Base-by-base conservation (phyloP, 2,888 invertebrate species). In the Tetrapedia diversipes region DNA sequence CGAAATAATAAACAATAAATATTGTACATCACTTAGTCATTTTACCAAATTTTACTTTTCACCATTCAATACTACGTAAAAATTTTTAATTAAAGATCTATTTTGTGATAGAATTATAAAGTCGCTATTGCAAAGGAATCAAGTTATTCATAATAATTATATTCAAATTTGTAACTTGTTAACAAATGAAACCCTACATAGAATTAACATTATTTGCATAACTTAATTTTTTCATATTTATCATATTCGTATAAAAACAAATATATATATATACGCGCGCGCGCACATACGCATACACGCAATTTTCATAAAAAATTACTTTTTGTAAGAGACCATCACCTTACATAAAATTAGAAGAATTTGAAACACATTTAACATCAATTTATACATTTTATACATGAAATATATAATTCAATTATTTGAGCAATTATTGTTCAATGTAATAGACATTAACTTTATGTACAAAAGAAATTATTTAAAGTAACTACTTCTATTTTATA, bases 1-100 rank as follows among this genome's bases (percentile, higher is more conserved):
- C 72, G 51, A 69, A 83, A 79, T 68, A 83, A 83, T 83, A 83
- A 83, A 82, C 39, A 68, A 70, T 60, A 77, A 77, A 76, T 59
- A 59, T 68, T 39, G 72, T 22, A 67, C 22, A 43, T 66, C 29
- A 67, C 54, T 54, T 32, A 34, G 24, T 61, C 76, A 60, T 71
- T 71, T 63, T 53, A 19, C 29, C 24, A 39, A 71, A 45, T 47
- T 54, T 66, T 29, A 49, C 7, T 56, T 67, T 29, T 41, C 37
- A 41, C 34, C 29, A 32, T 45, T 47, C 32, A 41, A 27, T 34
- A 16, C 8, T 37, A 11, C 4, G 11, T 53, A 11, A 7, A 43
- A 19, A 43, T 16, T 41, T n/a, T 41, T 4, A n/a, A n/a, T 6
- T 7, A 16, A 4, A 29, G 7, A 19, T 29, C 41, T 11, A 4